phyloP scores from a whole-genome alignment of 2,888 invertebrate species.

The Athripsodes cinereus region DNA sequence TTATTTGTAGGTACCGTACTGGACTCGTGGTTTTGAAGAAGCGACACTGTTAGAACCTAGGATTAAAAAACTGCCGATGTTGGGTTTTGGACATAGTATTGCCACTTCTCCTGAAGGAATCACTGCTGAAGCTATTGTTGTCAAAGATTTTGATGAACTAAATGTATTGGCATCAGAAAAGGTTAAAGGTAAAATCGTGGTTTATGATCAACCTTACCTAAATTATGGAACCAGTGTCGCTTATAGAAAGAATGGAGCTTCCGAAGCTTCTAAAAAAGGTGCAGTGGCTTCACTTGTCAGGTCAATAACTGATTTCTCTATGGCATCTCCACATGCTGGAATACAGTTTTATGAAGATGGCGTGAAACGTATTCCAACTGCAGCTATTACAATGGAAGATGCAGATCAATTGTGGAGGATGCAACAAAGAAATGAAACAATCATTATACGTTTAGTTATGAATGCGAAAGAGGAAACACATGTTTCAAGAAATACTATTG shows the following conservation, averaged over 20 bases:
- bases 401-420: constrained; percentile 56
- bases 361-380: constrained; percentile 54
- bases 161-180: constrained; percentile 37
- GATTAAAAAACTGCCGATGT: constrained; percentile 45
- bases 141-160: constrained; percentile 56
- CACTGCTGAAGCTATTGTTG: constrained; percentile 56
- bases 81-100: constrained; percentile 57
- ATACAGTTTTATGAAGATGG: constrained; percentile 47
- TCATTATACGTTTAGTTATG: constrained; percentile 53
- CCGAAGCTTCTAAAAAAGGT: constrained; percentile 55
- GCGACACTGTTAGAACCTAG: constrained; percentile 52
- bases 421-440: constrained; percentile 40
- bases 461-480: constrained; percentile 52
- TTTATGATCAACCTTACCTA: constrained; percentile 16
- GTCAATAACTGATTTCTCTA: constrained; percentile 60
- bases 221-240: constrained; percentile 38
- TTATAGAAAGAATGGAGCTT: constrained; percentile 54
- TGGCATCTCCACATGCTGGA: constrained; percentile 64
- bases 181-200: constrained; percentile 33
- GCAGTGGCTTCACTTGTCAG: constrained; percentile 60
- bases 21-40: constrained; percentile 53
- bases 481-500: constrained; percentile 58
- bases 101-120: constrained; percentile 58
- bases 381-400: constrained; percentile 62
- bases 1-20: constrained; percentile 22